Base-by-base conservation (phyloP, 2,888 invertebrate genomes). In the Lymantria monacha region DNA sequence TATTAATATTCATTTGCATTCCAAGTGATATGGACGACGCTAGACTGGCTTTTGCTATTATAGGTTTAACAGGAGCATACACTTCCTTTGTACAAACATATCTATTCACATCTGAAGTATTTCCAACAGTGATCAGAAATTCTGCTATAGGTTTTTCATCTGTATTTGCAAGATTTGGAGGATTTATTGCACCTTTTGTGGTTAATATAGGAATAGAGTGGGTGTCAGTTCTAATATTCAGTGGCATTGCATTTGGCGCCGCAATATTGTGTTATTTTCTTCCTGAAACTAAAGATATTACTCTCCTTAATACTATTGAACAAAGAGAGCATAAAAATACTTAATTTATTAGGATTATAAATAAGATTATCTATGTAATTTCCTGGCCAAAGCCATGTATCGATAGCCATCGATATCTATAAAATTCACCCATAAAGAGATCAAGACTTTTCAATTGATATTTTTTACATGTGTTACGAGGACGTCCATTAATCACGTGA, bases 41-140 rank as follows among this genome's bases (percentile, higher is more conserved):
- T 8, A 85, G 95, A n/a, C 93, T 96, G 30, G 94, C 92, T 14
- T 92, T 96, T 62, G 95, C 96, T 44, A 93, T 95, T 43, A 79
- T 95, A 47, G 96, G 95, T 0, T 94, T 96, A 69, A 93, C 96
- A 64, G 96, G 96, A 7, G 94, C 96, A 50, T 93, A 94, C 9
- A 92, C 93, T 11, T 90, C 94, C 0, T 95, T 95, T 69, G 93
- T 94, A 1, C 92, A 93, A 49, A 86, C 93, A 30, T 95, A 95
- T 75, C 92, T 96, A 14, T 96, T 94, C 76, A 94, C 95, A 8
- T 95, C 96, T 0, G 96, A 97, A 84, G 81, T 96, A 38, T 96
- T 95, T 72, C 96, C 96, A 0, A 97, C 96, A 0, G 93, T 95
- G 5, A 93, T 96, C 3, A 91, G 96, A 59, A 96, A 96, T 76